phyloP scores from a whole-genome alignment of 2,113 vertebrate species.

The Pteronura brasiliensis region DNA sequence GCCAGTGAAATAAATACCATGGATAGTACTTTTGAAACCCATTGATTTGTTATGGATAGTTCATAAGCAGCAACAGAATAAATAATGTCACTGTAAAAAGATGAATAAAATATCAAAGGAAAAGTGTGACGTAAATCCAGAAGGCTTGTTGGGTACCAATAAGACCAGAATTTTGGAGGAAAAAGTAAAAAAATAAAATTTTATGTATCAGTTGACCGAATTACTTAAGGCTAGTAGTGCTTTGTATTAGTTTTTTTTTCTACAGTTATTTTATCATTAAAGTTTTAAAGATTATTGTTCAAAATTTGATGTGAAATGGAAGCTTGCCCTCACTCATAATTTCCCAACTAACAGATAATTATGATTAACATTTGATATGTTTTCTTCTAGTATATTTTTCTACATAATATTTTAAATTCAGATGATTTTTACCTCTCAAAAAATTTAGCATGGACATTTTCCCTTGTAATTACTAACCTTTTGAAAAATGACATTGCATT shows the following conservation, averaged over 20 bases:
- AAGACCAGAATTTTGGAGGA: not conserved
- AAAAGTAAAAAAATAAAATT: not conserved
- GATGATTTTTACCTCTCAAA: not conserved
- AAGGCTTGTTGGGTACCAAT: not conserved
- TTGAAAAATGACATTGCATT: not conserved
- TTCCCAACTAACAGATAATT: not conserved
- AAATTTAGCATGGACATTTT: not conserved
- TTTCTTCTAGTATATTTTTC: conserved; percentile 14
- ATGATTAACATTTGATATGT: not conserved
- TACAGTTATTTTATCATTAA: not conserved
- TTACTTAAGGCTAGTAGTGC: not conserved
- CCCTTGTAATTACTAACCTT: not conserved
- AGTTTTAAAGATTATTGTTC: not conserved
- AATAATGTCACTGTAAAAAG: not conserved
- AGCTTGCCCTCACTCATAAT: not conserved
- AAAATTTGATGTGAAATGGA: not conserved
- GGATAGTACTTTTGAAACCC: not conserved
- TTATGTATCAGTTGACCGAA: not conserved
- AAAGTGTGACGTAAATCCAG: not conserved
- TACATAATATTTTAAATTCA: conserved; percentile 37
- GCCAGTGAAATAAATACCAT: not conserved
- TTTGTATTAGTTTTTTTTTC: not conserved
- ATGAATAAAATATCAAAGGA: not conserved
- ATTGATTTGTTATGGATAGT: not conserved
- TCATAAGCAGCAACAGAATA: not conserved